Conservation (phyloP, 2,888 invertebrate genomes). For the Chirona hameri region DNA sequence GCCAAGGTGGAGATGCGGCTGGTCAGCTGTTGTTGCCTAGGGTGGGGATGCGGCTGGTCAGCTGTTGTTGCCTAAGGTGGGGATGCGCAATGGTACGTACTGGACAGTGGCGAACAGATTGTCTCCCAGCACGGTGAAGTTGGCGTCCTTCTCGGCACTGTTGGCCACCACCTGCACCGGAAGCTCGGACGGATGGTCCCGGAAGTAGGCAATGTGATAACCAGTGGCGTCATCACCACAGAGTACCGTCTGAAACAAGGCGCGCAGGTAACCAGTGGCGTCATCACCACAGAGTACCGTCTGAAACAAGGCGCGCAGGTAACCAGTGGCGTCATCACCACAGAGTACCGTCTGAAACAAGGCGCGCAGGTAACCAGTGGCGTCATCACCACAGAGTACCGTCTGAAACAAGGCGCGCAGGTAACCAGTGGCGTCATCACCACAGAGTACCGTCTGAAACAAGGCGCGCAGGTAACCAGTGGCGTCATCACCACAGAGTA, state of each 20-base stretch:
- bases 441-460: slow-evolving; percentile 65
- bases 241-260: slow-evolving; percentile 60
- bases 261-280: slow-evolving; percentile 60
- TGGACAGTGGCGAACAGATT: slow-evolving; percentile 75
- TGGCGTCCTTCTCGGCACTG: slow-evolving; percentile 62
- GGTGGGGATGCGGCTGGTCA: too few species aligned
- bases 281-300: slow-evolving; percentile 67
- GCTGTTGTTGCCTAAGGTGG: too few species aligned
- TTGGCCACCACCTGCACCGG: slow-evolving; percentile 77
- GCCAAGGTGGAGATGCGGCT: too few species aligned
- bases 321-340: slow-evolving; percentile 63
- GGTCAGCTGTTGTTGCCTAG: too few species aligned
- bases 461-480: slow-evolving; percentile 57
- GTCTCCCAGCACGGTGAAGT: slow-evolving; percentile 66
- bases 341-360: slow-evolving; percentile 63
- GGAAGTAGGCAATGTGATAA: slow-evolving; percentile 84
- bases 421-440: slow-evolving; percentile 65
- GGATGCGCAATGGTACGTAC: too few species aligned
- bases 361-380: slow-evolving; percentile 62
- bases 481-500: slow-evolving; percentile 64
- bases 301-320: slow-evolving; percentile 54
- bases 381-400: slow-evolving; percentile 53
- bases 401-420: too few species aligned
- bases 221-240: slow-evolving; percentile 65
- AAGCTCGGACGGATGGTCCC: slow-evolving; percentile 70